Conservation (phyloP, 2,113 vertebrate genomes). For the Ariopsis seemanni region DNA sequence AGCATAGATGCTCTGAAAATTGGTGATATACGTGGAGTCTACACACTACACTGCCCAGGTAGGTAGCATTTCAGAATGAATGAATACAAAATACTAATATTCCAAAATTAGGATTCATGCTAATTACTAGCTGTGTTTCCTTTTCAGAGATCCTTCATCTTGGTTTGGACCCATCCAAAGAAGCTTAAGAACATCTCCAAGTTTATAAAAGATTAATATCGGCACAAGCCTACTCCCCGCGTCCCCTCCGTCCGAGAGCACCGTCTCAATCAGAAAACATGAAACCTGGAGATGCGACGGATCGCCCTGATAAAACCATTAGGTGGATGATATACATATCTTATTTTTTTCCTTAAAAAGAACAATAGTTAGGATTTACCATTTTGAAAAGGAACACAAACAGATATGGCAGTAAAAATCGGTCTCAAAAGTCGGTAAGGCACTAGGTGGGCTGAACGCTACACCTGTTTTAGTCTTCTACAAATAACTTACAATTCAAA, state of each 20-base stretch:
- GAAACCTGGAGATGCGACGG: neutral
- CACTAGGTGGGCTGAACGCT: slow-evolving; percentile 89
- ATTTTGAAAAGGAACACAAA: slow-evolving; percentile 69
- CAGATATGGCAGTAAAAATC: slow-evolving; percentile 87
- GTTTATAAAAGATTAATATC: neutral
- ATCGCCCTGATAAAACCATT: slow-evolving; percentile 12
- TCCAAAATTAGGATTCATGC: neutral
- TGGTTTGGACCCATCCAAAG: neutral
- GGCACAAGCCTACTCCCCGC: neutral
- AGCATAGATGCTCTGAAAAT: neutral
- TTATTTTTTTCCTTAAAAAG: neutral
- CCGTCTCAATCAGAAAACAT: neutral
- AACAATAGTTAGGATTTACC: slow-evolving; percentile 32
- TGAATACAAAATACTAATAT: neutral
- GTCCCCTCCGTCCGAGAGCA: neutral
- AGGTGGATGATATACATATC: neutral
- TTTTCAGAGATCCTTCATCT: neutral
- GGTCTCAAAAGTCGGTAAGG: slow-evolving; percentile 74
- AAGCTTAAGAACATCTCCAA: neutral
- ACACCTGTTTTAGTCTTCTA: slow-evolving; percentile 93
- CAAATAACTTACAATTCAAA: slow-evolving; percentile 99
- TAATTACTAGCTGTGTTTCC: neutral
- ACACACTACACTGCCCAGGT: neutral
- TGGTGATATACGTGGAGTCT: neutral
- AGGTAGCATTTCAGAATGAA: neutral